Evolutionary conservation across 2,797 vertebrate species (phyloP).

Genomic region (Leucoraja ocellata): DNA sequence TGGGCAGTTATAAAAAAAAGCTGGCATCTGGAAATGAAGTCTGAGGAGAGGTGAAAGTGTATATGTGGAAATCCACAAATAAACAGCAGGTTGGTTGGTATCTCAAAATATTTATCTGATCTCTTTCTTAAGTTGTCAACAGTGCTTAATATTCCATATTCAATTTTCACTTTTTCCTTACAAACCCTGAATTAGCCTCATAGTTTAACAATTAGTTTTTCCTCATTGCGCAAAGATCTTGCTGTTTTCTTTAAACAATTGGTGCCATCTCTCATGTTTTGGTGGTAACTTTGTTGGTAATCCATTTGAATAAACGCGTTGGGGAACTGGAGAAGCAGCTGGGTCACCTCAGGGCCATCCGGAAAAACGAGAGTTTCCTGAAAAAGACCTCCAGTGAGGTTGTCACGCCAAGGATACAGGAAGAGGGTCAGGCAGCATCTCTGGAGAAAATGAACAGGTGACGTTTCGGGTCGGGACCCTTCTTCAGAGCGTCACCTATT

Average conservation of each 20-base stretch:
- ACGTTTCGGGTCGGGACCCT: too few species aligned
- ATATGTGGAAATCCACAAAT: background rate
- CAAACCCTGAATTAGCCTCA: background rate
- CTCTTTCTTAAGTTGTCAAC: background rate
- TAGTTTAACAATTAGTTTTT: too few species aligned
- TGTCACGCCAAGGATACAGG: too few species aligned
- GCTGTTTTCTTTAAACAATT: background rate
- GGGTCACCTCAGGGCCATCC: too few species aligned
- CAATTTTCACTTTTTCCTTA: background rate
- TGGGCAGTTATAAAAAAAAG: background rate
- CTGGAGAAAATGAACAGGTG: too few species aligned
- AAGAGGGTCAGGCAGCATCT: background rate
- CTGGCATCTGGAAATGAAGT: background rate
- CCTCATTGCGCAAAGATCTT: background rate
- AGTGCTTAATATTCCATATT: background rate
- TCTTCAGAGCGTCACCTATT: too few species aligned
- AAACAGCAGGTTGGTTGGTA: background rate
- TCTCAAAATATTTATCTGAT: background rate
- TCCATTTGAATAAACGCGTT: too few species aligned
- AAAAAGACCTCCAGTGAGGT: too few species aligned
- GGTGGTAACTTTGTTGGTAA: too few species aligned
- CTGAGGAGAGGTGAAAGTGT: background rate
- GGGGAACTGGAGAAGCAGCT: too few species aligned
- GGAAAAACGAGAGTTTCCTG: too few species aligned
- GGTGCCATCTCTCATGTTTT: background rate